Base-by-base conservation (phyloP, 2,888 invertebrate genomes). In the Macaria liturata region DNA sequence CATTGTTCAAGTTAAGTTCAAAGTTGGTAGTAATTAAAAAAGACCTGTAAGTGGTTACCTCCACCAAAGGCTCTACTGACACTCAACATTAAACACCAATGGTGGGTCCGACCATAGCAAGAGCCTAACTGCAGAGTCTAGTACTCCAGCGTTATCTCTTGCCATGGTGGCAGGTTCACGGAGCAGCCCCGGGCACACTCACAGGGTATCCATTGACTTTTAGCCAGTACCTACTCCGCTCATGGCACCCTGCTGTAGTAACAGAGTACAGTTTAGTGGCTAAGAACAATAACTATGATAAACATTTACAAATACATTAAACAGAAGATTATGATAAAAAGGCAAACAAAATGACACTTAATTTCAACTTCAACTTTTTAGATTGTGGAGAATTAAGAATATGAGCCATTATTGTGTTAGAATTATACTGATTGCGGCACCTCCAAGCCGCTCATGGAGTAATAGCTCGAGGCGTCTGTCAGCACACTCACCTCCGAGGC, bases 141-240 rank as follows among this genome's bases (percentile, higher is more conserved):
- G 2, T 39, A 39, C 56, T 68, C 65, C 68, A 57, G 60, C 54
- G 55, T 65, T 57, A 68, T 76, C 79, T 67, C 74, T 62, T 67
- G 74, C 67, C 69, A 84, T 82, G 75, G 72, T 66, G 61, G 74
- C 63, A 65, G 50, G 20, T 60, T 74, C 76, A 79, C 71, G 65
- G 58, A 20, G 47, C 46, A 51, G 71, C 76, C 70, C 62, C 66
- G 59, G 73, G 82, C 76, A 53, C 88, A 81, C 74, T 86, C 80
- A 81, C 79, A 87, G 84, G 74, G 78, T 74, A 84, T 68, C 83
- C 77, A 71, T 77, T 70, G 84, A 85, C 86, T 86, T 74, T 69
- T 67, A 71, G 86, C 83, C 83, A 81, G 82, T 73, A 74, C 78
- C 80, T 70, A 78, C 34, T 6, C 5, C 8, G 75, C 75, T 72